Evolutionary conservation across 2,113 vertebrate genomes (phyloP).

Genomic region (Rostratula benghalensis): DNA sequence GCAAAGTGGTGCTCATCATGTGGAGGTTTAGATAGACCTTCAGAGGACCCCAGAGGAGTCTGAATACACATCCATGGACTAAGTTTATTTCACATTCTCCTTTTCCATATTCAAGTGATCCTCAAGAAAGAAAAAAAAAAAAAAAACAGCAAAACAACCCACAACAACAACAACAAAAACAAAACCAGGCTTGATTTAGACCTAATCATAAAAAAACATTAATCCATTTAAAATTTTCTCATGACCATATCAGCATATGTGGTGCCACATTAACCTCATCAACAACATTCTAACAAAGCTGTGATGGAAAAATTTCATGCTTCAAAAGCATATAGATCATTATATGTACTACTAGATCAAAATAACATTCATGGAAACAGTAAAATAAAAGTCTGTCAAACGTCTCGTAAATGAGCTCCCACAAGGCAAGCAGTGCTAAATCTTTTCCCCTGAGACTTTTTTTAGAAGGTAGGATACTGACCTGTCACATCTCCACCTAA

Average conservation of each 20-base stretch:
- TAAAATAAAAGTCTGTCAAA: background rate
- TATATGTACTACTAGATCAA: background rate
- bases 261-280: background rate
- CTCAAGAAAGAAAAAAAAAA: background rate
- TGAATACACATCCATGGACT: background rate
- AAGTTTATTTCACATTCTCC: background rate
- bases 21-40: background rate
- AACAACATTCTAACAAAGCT: background rate
- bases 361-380: background rate
- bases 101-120: background rate
- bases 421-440: background rate
- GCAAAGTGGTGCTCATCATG: background rate
- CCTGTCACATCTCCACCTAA: background rate
- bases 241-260: background rate
- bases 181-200: background rate
- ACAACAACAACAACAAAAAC: too few species aligned
- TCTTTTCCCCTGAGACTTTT: background rate
- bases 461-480: background rate
- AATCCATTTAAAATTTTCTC: background rate
- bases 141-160: too few species aligned
- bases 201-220: background rate
- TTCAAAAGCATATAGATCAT: background rate
- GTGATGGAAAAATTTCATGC: background rate
- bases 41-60: background rate
- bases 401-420: background rate